Base-by-base conservation (phyloP, 2,797 vertebrate genomes). In the Otus scops region DNA sequence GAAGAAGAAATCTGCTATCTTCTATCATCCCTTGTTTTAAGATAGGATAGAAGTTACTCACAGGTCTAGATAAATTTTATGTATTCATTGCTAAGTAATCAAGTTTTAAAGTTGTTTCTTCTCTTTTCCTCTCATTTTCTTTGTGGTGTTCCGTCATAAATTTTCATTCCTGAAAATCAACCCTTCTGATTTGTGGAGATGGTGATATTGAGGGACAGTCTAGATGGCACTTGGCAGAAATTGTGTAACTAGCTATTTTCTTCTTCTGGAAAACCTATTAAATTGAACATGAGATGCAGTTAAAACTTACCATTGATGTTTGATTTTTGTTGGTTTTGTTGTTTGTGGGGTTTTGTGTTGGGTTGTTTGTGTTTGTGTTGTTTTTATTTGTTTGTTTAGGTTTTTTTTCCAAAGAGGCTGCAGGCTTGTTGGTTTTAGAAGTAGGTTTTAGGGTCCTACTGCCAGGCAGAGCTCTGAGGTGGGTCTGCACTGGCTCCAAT, bases 401-500 rank as follows among this genome's bases (percentile, higher is more conserved):
- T 6, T 12, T 30, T 30, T 39, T 4, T 4, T 28, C 30, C 48
- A 18, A 83, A 54, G 3, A 50, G 70, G 17, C 23, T 68, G 9
- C 50, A 26, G n/a, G 14, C 2, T 2, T 48, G 16, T n/a, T 73
- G 11, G 24, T 17, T 89, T 69, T 69, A 60, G 34, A 56, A 68
- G 28, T 4, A 26, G 32, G 2, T 70, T 85, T 57, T 45, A 48
- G 32, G 43, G 21, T 63, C 36, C 41, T 41, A 12, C 65, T 77
- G 13, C 54, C 3, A 2, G n/a, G 21, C 38, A 79, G 77, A 78
- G 34, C 48, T 75, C 57, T 5, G 11, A 71, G 16, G 7, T 84
- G 18, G 3, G 2, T 71, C 50, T 91, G 23, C 18, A 51, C 2
- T 41, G 45, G 48, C 48, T 67, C n/a, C 6, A 2, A 0, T 45